Evolutionary conservation across 2,113 vertebrate species (phyloP).

Genomic region (Psophia crepitans): DNA sequence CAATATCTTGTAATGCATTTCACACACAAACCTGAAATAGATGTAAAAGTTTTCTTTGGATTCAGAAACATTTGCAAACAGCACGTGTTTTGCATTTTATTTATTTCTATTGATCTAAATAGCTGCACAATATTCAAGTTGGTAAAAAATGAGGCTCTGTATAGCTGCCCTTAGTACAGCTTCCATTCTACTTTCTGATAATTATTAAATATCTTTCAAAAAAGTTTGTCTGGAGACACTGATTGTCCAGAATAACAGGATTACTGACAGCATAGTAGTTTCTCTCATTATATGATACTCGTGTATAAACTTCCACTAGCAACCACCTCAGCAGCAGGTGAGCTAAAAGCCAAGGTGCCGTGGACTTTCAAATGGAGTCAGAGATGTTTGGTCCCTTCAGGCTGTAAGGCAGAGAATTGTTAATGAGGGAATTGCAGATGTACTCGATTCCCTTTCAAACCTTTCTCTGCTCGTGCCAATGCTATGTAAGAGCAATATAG

Average conservation of each 20-base stretch:
- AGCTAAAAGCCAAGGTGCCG: background rate
- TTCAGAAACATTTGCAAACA: background rate
- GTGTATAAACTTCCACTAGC: background rate
- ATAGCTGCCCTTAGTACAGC: background rate
- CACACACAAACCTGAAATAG: background rate
- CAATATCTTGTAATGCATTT: background rate
- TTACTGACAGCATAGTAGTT: background rate
- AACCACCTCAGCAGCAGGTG: background rate
- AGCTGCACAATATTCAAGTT: background rate
- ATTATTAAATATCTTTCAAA: background rate
- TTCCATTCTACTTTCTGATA: background rate
- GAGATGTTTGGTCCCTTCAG: background rate
- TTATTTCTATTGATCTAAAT: background rate
- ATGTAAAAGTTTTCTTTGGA: background rate
- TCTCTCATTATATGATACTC: background rate
- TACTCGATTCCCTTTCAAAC: background rate
- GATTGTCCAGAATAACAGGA: background rate
- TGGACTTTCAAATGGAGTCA: background rate
- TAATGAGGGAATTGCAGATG: background rate
- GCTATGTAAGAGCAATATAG: background rate
- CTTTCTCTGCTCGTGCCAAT: background rate
- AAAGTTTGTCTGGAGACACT: background rate
- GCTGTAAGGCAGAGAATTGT: background rate
- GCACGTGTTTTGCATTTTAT: background rate
- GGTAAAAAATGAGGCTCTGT: background rate